Evolutionary conservation across 1,140 invertebrate genomes (phyloP).

Genomic region (Danaus plexippus): DNA sequence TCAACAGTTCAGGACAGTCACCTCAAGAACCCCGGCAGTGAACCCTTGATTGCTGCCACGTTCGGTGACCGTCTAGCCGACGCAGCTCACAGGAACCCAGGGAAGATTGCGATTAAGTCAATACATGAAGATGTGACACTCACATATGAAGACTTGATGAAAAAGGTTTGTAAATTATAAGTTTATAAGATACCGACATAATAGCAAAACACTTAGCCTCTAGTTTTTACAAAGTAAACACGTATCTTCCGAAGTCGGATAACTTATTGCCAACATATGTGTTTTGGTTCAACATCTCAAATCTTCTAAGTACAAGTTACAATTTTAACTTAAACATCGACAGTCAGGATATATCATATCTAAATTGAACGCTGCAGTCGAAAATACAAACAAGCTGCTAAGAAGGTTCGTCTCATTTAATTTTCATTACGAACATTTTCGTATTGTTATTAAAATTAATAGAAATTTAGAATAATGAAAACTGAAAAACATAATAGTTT

Average conservation of each 20-base stretch:
- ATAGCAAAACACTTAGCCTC: too few relatives aligned
- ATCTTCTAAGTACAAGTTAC: too few relatives aligned
- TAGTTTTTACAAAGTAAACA: too few relatives aligned
- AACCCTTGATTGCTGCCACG: constrained; percentile 75
- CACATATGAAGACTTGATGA: constrained; percentile 76
- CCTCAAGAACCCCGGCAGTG: constrained; percentile 70
- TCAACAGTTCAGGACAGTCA: constrained; percentile 45
- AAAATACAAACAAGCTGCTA: too few relatives aligned
- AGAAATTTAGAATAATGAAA: background rate
- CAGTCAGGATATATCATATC: too few relatives aligned
- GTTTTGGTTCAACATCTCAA: too few relatives aligned
- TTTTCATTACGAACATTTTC: background rate
- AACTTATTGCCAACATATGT: too few relatives aligned
- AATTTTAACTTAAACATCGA: too few relatives aligned
- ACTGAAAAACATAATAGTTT: too few relatives aligned
- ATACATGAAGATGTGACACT: constrained; percentile 74
- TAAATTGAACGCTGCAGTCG: too few relatives aligned
- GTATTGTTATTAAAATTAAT: constrained; percentile 1
- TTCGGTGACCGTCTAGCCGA: constrained; percentile 75
- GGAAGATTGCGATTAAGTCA: constrained; percentile 75
- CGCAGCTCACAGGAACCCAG: constrained; percentile 72
- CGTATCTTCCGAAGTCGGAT: too few relatives aligned
- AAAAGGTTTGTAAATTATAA: constrained; percentile 63
- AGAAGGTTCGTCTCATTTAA: too few relatives aligned
- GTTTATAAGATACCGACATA: background rate